Conservation (phyloP, 2,797 vertebrate species). For the Etheostoma perlongum region DNA sequence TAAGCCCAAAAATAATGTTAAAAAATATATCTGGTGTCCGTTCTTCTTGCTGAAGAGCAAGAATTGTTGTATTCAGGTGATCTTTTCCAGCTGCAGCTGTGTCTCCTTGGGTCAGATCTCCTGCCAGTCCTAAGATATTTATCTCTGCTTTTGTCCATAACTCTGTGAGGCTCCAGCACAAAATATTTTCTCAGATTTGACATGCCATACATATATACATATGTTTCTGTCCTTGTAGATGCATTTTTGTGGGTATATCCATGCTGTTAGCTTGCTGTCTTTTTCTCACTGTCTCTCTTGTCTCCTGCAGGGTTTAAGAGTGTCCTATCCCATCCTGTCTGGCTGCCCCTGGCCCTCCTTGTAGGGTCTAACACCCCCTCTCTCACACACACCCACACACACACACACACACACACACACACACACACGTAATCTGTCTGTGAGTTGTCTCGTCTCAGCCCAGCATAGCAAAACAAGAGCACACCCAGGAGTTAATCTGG, state of each 20-base stretch:
- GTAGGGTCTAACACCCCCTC: conserved; percentile 42
- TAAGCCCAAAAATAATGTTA: too few species aligned
- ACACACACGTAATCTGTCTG: conserved; percentile 65
- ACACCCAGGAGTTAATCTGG: conserved; percentile 82
- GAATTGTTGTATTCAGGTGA: neutral
- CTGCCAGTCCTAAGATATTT: conserved; percentile 34
- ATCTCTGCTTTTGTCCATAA: conserved; percentile 10
- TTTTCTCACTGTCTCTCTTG: neutral
- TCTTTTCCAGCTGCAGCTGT: conserved; percentile 7
- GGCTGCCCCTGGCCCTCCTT: conserved; percentile 35
- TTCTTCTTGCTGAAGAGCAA: fast-evolving
- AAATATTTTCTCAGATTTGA: neutral
- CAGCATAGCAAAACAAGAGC: conserved; percentile 49
- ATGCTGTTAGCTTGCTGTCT: neutral
- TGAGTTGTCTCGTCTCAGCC: conserved; percentile 41
- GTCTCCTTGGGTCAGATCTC: conserved; percentile 21
- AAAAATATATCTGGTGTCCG: too few species aligned
- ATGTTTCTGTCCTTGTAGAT: neutral
- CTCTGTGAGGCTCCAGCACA: neutral
- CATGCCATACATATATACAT: neutral
- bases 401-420: conserved; percentile 6
- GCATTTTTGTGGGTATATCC: neutral
- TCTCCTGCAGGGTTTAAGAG: conserved; percentile 28
- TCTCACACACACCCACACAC: conserved; percentile 6
- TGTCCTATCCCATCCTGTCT: conserved; percentile 27